phyloP scores from a whole-genome alignment of 2,797 vertebrate genomes.

The Notamacropus eugenii region DNA sequence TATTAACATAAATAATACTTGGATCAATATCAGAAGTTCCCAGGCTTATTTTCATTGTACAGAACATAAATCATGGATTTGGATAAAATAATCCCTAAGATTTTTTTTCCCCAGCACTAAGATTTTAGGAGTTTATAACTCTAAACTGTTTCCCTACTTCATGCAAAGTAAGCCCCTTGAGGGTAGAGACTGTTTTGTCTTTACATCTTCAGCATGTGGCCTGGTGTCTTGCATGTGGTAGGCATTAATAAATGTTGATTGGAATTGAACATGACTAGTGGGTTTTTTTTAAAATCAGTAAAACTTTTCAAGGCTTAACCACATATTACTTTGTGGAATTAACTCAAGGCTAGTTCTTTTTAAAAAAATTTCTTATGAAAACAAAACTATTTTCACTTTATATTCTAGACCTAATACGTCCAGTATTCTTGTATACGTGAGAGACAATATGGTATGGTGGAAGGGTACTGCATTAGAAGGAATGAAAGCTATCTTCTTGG shows the following conservation, averaged over 20 bases:
- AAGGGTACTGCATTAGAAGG: neutral
- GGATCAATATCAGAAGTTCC: neutral
- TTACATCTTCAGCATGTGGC: neutral
- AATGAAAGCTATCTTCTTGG: neutral
- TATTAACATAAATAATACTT: neutral
- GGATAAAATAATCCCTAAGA: neutral
- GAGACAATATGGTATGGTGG: neutral
- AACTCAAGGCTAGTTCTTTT: neutral
- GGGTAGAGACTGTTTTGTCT: neutral
- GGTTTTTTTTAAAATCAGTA: neutral
- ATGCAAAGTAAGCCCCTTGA: neutral
- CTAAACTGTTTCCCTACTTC: neutral
- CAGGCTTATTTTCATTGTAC: neutral
- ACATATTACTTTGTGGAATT: neutral
- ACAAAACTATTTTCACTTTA: neutral
- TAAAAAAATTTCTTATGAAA: neutral
- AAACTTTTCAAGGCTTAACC: neutral
- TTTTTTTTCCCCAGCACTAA: neutral
- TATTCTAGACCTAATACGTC: neutral
- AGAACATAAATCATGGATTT: neutral
- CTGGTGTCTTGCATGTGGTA: neutral
- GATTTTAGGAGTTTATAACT: neutral
- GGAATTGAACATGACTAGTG: neutral
- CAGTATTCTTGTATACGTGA: neutral
- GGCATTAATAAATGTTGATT: neutral